Evolutionary conservation across 2,888 invertebrate genomes (phyloP).

Genomic region (Melanargia galathea): DNA sequence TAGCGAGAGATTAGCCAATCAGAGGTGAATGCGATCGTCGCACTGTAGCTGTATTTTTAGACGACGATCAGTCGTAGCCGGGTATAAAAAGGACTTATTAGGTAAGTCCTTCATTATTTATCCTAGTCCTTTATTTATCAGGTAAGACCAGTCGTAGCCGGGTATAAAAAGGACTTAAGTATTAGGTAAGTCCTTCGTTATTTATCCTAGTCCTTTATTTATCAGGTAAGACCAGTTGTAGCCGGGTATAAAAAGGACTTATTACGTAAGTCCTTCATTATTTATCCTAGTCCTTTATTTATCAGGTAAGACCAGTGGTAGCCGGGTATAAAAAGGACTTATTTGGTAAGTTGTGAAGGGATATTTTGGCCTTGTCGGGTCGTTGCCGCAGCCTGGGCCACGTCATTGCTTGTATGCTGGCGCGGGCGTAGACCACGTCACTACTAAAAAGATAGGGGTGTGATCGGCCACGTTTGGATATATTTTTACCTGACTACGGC

Average conservation of each 20-base stretch:
- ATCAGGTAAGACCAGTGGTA: too few species aligned
- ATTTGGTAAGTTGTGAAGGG: slow-evolving; percentile 41
- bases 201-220: too few species aligned
- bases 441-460: slow-evolving; percentile 11
- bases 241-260: slow-evolving; percentile 9
- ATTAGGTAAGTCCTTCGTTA: too few species aligned
- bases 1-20: too few species aligned
- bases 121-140: too few species aligned
- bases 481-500: neutral
- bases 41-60: too few species aligned
- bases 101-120: too few species aligned
- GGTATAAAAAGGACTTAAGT: neutral
- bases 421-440: slow-evolving; percentile 40
- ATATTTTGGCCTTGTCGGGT: slow-evolving; percentile 66
- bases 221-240: too few species aligned
- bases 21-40: too few species aligned
- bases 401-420: slow-evolving; percentile 55
- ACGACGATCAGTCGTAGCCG: too few species aligned
- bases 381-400: slow-evolving; percentile 64
- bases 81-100: slow-evolving; percentile 5
- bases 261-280: neutral
- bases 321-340: slow-evolving; percentile 9
- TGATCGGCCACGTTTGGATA: neutral
- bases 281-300: too few species aligned
- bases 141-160: too few species aligned